A percentile compares a stretch with the other conserved stretches of the same genome.
Conservation (phyloP, 2,113 vertebrate genomes). For the Barnardius zonarius region DNA sequence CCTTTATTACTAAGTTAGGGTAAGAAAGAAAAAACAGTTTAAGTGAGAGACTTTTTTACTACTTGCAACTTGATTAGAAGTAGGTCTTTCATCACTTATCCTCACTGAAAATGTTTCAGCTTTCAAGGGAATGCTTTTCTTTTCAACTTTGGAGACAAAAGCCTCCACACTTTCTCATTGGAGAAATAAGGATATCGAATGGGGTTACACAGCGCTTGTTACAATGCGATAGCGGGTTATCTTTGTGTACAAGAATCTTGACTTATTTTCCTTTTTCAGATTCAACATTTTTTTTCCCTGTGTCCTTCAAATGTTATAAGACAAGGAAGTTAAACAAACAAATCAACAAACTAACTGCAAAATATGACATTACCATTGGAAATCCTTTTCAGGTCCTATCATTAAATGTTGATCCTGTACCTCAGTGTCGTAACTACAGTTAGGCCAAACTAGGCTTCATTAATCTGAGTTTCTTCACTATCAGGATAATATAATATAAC, state of each 20-base stretch:
- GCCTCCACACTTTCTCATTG: background rate
- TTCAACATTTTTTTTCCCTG: background rate
- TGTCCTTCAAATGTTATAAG: background rate
- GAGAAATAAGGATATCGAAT: background rate
- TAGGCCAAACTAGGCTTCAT: background rate
- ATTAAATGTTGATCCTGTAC: background rate
- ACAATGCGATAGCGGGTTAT: accelerated
- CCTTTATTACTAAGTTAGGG: background rate
- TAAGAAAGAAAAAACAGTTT: background rate
- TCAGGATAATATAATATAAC: background rate
- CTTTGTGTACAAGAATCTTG: background rate
- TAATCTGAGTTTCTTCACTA: background rate
- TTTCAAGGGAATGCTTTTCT: background rate
- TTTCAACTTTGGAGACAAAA: background rate
- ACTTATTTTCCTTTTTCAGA: background rate
- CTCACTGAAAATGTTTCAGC: background rate
- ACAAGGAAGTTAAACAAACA: background rate
- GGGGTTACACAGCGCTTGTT: background rate
- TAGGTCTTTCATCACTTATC: background rate
- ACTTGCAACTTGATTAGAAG: background rate
- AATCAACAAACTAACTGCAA: background rate
- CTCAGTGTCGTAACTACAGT: background rate
- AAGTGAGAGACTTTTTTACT: background rate
- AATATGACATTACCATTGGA: background rate
- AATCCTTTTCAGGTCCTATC: background rate